phyloP scores from a whole-genome alignment of 2,797 vertebrate species.

The Acrossocheilus wenchowensis region DNA sequence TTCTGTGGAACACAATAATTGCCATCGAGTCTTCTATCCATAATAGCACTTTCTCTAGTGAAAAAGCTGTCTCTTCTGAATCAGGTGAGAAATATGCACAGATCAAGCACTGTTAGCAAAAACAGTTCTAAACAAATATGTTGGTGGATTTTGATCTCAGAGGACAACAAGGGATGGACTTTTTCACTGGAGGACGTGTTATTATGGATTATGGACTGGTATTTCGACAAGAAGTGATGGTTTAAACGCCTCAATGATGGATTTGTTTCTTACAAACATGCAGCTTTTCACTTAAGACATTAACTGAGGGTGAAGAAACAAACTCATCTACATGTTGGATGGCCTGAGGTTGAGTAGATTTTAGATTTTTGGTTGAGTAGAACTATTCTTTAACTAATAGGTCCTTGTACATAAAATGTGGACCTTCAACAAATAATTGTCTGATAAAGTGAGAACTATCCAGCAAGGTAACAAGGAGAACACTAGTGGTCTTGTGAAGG shows the following conservation, averaged over 20 bases:
- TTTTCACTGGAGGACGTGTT: background rate
- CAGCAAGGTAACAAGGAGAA: slow-evolving; percentile 7
- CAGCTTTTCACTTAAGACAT: background rate
- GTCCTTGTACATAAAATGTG: background rate
- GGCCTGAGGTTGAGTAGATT: background rate
- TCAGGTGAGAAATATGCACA: background rate
- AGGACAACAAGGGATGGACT: background rate
- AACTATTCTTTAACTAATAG: background rate
- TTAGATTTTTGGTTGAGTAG: background rate
- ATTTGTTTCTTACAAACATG: background rate
- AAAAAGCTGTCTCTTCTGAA: background rate
- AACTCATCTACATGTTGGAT: background rate
- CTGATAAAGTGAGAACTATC: slow-evolving; percentile 21
- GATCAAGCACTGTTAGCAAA: background rate
- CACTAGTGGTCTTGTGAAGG: slow-evolving; percentile 27
- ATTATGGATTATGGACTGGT: background rate
- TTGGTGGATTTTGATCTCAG: background rate
- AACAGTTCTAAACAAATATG: background rate
- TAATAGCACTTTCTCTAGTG: background rate
- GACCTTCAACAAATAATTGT: background rate
- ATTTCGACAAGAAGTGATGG: background rate
- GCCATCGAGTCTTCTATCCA: background rate
- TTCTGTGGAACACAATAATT: background rate
- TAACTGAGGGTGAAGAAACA: background rate
- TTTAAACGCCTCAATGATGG: background rate